Conservation (phyloP, 2,888 invertebrate species). For the Mythimna ferrago region DNA sequence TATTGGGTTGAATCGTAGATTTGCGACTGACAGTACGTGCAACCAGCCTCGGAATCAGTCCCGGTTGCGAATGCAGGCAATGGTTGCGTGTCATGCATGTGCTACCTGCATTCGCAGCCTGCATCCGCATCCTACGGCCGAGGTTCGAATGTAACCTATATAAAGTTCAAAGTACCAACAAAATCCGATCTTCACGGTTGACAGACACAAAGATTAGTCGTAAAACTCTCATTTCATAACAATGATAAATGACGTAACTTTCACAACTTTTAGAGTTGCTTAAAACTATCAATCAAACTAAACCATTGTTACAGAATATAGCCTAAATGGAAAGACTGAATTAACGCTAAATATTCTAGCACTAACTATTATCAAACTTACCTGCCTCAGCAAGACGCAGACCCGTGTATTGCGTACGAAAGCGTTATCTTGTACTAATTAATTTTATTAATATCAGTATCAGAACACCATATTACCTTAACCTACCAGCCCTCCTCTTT, state of each 20-base stretch:
- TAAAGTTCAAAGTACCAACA: too few species aligned
- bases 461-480: constrained; percentile 64
- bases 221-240: too few species aligned
- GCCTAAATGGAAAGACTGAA: constrained; percentile 7
- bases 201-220: too few species aligned
- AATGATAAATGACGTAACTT: constrained; percentile 3
- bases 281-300: constrained; percentile 7
- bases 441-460: constrained; percentile 77
- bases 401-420: constrained; percentile 58
- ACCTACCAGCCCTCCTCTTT: constrained; percentile 49
- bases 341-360: constrained; percentile 27
- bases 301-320: constrained; percentile 1
- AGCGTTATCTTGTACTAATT: constrained; percentile 78
- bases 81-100: too few species aligned
- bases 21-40: too few species aligned
- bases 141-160: too few species aligned
- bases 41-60: too few species aligned
- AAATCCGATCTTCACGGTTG: too few species aligned
- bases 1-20: too few species aligned
- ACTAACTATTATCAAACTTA: constrained; percentile 46
- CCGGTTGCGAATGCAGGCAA: too few species aligned
- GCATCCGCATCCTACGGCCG: too few species aligned
- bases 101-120: too few species aligned
- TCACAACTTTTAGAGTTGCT: neutral
- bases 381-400: constrained; percentile 40